A percentile compares a stretch with the other conserved stretches of the same genome.
These are phyloP conservation scores for Petaurus breviceps DNA, from an alignment of 2,113 vertebrate genomes.

Conservation along the genomic window DNA sequence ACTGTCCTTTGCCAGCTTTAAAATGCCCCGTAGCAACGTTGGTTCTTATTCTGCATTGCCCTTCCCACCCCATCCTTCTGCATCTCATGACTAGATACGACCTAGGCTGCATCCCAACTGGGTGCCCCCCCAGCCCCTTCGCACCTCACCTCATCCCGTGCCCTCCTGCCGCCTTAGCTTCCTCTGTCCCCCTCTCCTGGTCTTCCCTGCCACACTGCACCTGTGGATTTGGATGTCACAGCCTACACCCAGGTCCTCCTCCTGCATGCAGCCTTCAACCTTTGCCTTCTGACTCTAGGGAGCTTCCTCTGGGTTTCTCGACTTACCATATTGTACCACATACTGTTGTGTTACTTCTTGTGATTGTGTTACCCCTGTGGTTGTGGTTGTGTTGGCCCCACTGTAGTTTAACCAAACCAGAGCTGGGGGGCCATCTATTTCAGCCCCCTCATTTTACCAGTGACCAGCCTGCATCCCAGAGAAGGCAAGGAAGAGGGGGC, in stretches of 20 bases:
- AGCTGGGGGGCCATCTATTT: not conserved
- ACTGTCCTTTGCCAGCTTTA: not conserved
- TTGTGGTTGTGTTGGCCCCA: not conserved
- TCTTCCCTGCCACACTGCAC: not conserved
- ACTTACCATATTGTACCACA: not conserved
- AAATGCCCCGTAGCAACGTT: accelerated
- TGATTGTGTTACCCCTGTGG: too few species aligned
- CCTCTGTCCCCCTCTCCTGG: not conserved
- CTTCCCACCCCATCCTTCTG: not conserved
- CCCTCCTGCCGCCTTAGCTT: not conserved
- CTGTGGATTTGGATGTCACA: not conserved
- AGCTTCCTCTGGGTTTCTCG: too few species aligned
- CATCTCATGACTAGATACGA: not conserved
- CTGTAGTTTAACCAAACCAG: not conserved
- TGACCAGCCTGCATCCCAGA: not conserved
- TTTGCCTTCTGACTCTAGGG: not conserved
- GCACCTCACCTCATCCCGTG: not conserved
- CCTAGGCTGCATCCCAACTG: not conserved
- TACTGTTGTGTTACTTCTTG: not conserved
- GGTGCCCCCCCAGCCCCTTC: not conserved
- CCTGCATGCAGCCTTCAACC: not conserved
- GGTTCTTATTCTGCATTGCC: not conserved
- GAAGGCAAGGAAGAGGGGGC: not conserved
- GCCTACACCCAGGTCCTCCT: not conserved
- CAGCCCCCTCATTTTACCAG: not conserved